Evolutionary conservation across 2,797 vertebrate species (phyloP), one percentile per base, ranked within the genome.

Genomic region (Hypotaenidia okinawae): DNA sequence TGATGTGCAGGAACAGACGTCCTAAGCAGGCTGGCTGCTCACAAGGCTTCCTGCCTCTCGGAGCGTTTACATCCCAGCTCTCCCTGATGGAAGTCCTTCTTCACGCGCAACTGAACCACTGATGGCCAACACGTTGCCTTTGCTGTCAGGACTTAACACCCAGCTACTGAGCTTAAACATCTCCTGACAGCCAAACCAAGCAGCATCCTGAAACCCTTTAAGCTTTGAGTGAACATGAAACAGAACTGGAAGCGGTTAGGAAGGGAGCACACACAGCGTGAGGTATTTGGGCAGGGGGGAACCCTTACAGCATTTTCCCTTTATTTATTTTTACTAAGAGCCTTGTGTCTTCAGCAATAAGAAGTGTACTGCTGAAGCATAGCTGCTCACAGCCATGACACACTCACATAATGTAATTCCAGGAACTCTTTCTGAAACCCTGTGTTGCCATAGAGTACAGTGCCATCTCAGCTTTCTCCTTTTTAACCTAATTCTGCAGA

Each of bases 91-190:
- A 66, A 85, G 52, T 22, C 41, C 85, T 81, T 2, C 84, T 70
- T 21, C 87, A 83, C 2, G 3, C 5, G 0, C 83, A 83, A 6
- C 86, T 70, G 74, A 59, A 14, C 30, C 6, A 27, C 72, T 67
- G 66, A 64, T 5, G 83, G 83, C 4, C 86, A 63, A 16, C 47
- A 16, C 28, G 5, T 7, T 5, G 58, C 58, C 76, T 13, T 32
- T 2, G 0, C 57, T 47, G 45, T 1, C 49, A 54, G 73, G 52
- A 18, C 49, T 43, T 4, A 5, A 12, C 58, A 33, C 15, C 23
- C 6, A 0, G 27, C 54, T 39, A 2, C 4, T 0, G 1, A 91
- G 61, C 24, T 49, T 1, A 13, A 62, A 41, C 52, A 9, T 3
- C 76, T 73, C 80, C 59, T 30, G 54, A 32, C 61, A 73, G 25